Evolutionary conservation across 2,797 vertebrate species (phyloP).

Genomic region (Adrianichthys oophorus): DNA sequence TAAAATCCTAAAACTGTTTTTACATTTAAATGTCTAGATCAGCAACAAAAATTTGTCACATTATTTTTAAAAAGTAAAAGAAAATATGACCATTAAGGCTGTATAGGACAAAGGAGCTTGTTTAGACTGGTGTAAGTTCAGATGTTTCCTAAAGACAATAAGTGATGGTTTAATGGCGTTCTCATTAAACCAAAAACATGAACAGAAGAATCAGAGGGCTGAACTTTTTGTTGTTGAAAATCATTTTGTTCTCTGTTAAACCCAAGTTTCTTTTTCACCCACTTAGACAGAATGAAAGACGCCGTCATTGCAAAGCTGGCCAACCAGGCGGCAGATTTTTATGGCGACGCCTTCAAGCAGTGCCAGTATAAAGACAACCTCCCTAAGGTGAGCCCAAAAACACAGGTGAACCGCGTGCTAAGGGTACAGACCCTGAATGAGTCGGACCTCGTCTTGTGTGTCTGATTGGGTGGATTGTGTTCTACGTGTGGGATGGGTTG

Average conservation of each 20-base stretch:
- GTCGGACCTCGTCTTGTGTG: slow-evolving; percentile 19
- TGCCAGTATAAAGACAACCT: slow-evolving; percentile 98
- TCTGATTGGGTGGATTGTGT: slow-evolving; percentile 32
- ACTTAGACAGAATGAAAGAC: slow-evolving; percentile 96
- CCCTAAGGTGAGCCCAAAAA: slow-evolving; percentile 87
- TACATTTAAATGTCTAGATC: too few relatives aligned
- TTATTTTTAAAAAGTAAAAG: too few relatives aligned
- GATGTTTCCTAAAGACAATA: too few relatives aligned
- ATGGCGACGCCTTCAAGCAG: slow-evolving; percentile 96
- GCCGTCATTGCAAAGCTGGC: slow-evolving; percentile 96
- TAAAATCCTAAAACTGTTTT: too few relatives aligned
- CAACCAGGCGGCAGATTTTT: slow-evolving; percentile 97
- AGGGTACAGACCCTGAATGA: slow-evolving; percentile 15
- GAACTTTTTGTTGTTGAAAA: slow-evolving; percentile 17
- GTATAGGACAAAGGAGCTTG: too few relatives aligned
- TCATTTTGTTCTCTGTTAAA: slow-evolving; percentile 1
- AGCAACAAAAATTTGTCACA: too few relatives aligned
- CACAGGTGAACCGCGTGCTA: slow-evolving; percentile 2
- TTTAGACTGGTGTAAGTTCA: too few relatives aligned
- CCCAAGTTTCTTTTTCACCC: slow-evolving; percentile 2
- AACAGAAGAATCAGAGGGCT: neutral
- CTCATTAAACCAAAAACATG: too few relatives aligned
- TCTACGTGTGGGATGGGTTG: slow-evolving; percentile 30
- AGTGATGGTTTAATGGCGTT: too few relatives aligned
- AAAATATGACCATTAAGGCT: too few relatives aligned